Evolutionary conservation across 2,797 vertebrate genomes (phyloP).

Genomic region (Notoglanidium macrostoma): DNA sequence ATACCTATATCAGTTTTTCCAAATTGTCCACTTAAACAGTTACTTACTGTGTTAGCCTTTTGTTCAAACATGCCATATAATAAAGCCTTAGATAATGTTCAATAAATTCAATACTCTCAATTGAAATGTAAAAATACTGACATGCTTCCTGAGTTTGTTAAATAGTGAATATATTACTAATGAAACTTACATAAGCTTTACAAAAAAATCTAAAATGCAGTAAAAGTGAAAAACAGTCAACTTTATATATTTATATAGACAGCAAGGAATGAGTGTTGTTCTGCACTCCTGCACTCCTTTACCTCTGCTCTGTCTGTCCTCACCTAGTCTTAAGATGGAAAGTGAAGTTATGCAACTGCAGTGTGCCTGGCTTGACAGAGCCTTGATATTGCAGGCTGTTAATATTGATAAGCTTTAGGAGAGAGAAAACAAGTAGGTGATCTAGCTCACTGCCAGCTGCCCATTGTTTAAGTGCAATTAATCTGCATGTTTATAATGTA

Average conservation of each 20-base stretch:
- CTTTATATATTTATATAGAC: neutral
- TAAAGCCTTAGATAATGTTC: neutral
- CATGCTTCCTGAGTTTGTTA: neutral
- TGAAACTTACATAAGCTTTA: constrained; percentile 7
- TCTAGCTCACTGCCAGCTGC: constrained; percentile 4
- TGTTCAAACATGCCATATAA: neutral
- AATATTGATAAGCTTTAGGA: constrained; percentile 26
- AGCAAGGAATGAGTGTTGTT: neutral
- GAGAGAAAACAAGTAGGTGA: constrained; percentile 18
- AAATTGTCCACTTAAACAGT: neutral
- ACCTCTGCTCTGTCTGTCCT: constrained; percentile 33
- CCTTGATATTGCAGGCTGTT: constrained; percentile 41
- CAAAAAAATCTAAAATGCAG: neutral
- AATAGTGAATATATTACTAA: neutral
- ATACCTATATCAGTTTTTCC: neutral
- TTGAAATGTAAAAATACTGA: neutral
- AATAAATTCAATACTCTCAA: neutral
- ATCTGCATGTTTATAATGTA: neutral
- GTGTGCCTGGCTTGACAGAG: constrained; percentile 61
- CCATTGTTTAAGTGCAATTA: neutral
- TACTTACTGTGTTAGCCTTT: neutral
- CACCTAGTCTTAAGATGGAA: constrained; percentile 28
- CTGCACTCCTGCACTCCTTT: constrained; percentile 2
- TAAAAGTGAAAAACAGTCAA: neutral
- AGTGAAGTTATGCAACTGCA: constrained; percentile 66